phyloP scores from a whole-genome alignment of 92 coral and sea anemone genomes.

The Umimayanthus chanpuru region DNA sequence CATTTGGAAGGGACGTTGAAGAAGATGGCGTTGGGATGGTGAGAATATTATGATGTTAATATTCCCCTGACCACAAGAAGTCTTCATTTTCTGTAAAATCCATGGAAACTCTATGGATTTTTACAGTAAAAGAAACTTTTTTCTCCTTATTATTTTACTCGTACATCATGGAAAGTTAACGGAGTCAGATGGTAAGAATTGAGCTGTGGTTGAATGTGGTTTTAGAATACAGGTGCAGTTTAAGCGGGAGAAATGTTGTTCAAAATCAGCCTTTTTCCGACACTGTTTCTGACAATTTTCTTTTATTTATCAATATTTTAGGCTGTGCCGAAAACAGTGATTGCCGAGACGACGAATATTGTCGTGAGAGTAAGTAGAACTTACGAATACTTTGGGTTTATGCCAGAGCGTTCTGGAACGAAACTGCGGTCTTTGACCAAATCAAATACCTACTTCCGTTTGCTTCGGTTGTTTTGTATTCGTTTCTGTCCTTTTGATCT shows the following conservation, averaged over 20 bases:
- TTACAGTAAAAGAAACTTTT: slow-evolving; percentile 57
- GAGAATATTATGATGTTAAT: slow-evolving; percentile 20
- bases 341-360: slow-evolving; percentile 20
- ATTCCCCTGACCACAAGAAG: slow-evolving; percentile 30
- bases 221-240: slow-evolving; percentile 37
- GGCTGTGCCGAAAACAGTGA: slow-evolving; percentile 31
- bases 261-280: slow-evolving; percentile 9
- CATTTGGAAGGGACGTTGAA: slow-evolving; percentile 7
- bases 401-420: slow-evolving; percentile 6
- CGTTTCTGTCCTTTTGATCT: background rate
- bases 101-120: slow-evolving; percentile 88
- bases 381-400: background rate
- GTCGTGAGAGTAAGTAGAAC: slow-evolving; percentile 21
- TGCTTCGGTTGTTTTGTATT: slow-evolving; percentile 1
- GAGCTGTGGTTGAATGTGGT: background rate
- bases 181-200: slow-evolving; percentile 74
- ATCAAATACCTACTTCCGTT: slow-evolving; percentile 40
- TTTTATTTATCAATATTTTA: background rate
- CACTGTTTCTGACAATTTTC: slow-evolving; percentile 1
- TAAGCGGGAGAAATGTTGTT: slow-evolving; percentile 23
- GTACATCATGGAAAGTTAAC: slow-evolving; percentile 72
- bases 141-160: slow-evolving; percentile 54
- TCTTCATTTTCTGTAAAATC: slow-evolving; percentile 55
- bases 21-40: slow-evolving; percentile 30
- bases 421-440: slow-evolving; percentile 4